A percentile compares a stretch with the other conserved stretches of the same genome.
Conservation (phyloP, 2,797 vertebrate genomes). For the Pseudochromis fuscus region DNA sequence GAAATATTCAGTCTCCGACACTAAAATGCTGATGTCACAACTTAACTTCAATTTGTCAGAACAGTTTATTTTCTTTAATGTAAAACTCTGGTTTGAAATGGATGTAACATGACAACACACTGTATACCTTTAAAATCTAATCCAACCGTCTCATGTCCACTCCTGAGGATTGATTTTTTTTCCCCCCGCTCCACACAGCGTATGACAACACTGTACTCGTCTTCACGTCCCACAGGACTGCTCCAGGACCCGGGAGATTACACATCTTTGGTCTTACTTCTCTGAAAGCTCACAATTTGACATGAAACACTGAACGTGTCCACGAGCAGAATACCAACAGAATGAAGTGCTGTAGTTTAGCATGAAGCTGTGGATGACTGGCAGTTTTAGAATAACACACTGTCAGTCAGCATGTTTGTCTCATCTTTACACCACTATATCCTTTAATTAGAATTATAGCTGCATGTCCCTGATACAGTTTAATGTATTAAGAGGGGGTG, state of each 20-base stretch:
- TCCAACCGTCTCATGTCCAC: background rate
- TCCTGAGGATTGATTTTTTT: constrained; percentile 4
- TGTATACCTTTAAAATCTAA: background rate
- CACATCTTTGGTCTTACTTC: background rate
- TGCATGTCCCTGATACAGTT: background rate
- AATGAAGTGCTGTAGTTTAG: background rate
- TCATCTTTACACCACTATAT: background rate
- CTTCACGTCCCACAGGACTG: constrained; percentile 7
- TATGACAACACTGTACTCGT: constrained; percentile 5
- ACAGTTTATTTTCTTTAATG: too few relatives aligned
- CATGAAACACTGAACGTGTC: background rate
- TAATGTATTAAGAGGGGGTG: background rate
- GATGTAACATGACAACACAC: background rate
- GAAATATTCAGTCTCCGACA: too few relatives aligned
- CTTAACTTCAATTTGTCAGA: too few relatives aligned
- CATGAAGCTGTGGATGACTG: constrained; percentile 5
- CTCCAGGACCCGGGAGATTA: constrained; percentile 2
- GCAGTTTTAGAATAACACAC: constrained; percentile 3
- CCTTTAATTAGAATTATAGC: background rate
- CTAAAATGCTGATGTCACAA: too few relatives aligned
- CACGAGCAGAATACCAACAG: background rate
- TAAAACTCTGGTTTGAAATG: too few relatives aligned
- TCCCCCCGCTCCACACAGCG: background rate
- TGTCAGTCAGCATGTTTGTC: fast-evolving
- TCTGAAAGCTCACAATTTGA: background rate